Evolutionary conservation across 2,888 invertebrate genomes (phyloP).

Genomic region (Trisateles emortualis): DNA sequence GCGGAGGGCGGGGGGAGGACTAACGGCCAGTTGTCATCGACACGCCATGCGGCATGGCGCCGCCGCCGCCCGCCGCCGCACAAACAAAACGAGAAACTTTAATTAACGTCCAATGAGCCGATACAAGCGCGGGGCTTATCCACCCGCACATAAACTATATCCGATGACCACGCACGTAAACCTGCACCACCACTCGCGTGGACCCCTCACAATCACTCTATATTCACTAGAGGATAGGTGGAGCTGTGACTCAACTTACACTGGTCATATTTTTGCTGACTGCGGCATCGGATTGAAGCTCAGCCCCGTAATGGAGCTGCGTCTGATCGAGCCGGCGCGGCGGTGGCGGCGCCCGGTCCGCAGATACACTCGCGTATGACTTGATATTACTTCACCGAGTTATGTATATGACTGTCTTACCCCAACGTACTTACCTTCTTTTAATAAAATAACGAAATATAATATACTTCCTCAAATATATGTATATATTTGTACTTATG

Average conservation of each 20-base stretch:
- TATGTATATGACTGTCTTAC: background rate
- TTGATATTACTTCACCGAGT: slow-evolving; percentile 1
- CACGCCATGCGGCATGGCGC: slow-evolving; percentile 11
- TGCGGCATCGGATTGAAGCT: slow-evolving; percentile 20
- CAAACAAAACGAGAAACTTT: slow-evolving; percentile 44
- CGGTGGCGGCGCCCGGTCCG: too few relatives aligned
- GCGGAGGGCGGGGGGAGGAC: background rate
- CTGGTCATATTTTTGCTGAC: slow-evolving; percentile 36
- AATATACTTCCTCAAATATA: background rate
- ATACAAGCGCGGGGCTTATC: slow-evolving; percentile 33
- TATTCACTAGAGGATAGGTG: background rate
- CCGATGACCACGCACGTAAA: slow-evolving; percentile 6
- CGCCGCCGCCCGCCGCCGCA: slow-evolving; percentile 5
- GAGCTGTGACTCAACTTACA: background rate
- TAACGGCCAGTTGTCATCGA: slow-evolving; percentile 37
- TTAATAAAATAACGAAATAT: background rate
- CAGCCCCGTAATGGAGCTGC: slow-evolving; percentile 17
- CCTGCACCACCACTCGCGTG: background rate
- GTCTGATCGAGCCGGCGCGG: slow-evolving; percentile 14
- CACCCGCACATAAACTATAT: slow-evolving; percentile 21
- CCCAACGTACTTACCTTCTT: background rate
- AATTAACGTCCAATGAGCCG: slow-evolving; percentile 47
- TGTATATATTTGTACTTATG: background rate
- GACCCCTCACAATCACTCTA: background rate
- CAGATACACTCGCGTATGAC: slow-evolving; percentile 10